Base-by-base conservation (phyloP, 2,113 vertebrate genomes). In the Typhlomys cinereus region DNA sequence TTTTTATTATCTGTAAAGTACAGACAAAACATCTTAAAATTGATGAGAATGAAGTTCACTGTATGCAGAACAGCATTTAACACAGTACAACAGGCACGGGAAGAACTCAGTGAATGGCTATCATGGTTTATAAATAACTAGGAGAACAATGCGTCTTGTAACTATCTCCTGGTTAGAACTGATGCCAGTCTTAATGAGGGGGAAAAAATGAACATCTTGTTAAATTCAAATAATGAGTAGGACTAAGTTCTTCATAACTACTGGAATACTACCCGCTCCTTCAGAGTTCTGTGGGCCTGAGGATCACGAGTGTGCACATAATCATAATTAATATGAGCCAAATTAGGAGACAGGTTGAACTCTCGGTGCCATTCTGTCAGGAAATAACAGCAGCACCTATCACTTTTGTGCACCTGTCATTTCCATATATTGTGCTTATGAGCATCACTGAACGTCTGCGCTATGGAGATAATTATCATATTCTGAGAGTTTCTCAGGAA, bases 291-390 rank as follows among this genome's bases (percentile, higher is more conserved):
- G n/a, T 12, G 1, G 34, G 44, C 92, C 75, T 92, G 92, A 75
- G 90, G 48, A 95, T 81, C 41, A 2, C n/a, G 27, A 76, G n/a
- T 93, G 93, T 85, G 88, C 84, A 88, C 31, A 31, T 5, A 52
- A 92, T 88, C 4, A 1, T 92, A 97, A 97, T 95, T 96, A 95
- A 97, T 96, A 95, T 4, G 64, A 97, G 96, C 48, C 96, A 97
- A 96, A 96, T 23, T 76, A 89, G 90, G 76, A 27, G 57, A 14
- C 29, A 89, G 59, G 74, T 18, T 94, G 74, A 71, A 75, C 18
- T 41, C 78, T 46, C 59, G 64, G 50, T 62, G 39, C 31, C 59
- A 69, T 31, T 80, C 73, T 93, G 90, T 95, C 93, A 92, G 91
- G 92, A 94, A 95, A 79, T 96, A 93, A 96, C 85, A 92, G 93